These are phyloP conservation scores for Melanotaenia duboulayi DNA, from an alignment of 2,113 vertebrate species.

Conservation along the genomic window DNA sequence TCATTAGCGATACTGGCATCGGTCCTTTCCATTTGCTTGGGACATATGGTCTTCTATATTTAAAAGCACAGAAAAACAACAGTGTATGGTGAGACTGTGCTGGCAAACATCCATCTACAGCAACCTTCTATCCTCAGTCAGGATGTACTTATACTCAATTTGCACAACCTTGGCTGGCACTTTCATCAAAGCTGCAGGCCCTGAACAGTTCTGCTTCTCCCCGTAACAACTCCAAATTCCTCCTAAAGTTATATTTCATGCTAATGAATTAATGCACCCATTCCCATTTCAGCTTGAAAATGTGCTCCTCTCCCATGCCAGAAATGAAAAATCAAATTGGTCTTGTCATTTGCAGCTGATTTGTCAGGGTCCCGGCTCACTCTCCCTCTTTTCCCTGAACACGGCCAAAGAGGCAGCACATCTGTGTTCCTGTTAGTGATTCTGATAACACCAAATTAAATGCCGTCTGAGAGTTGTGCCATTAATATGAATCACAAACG, in stretches of 20 bases:
- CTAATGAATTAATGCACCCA: conserved; percentile 68
- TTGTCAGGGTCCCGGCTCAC: conserved; percentile 49
- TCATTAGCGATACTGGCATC: conserved; percentile 17
- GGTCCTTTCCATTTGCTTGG: conserved; percentile 26
- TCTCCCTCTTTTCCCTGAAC: conserved; percentile 32
- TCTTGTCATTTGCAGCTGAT: conserved; percentile 65
- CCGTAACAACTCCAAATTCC: conserved; percentile 53
- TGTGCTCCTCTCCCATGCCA: conserved; percentile 39
- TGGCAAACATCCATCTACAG: conserved; percentile 25
- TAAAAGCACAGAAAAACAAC: conserved; percentile 37
- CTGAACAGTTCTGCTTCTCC: conserved; percentile 14
- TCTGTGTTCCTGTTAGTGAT: conserved; percentile 69
- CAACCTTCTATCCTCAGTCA: conserved; percentile 45
- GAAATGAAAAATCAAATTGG: conserved; percentile 63
- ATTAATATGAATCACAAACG: conserved; percentile 55
- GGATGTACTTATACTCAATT: conserved; percentile 44
- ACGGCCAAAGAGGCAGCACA: conserved; percentile 63
- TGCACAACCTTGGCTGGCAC: conserved; percentile 46
- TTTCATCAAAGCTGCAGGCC: conserved; percentile 30
- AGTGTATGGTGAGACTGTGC: conserved; percentile 20
- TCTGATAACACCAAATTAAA: conserved; percentile 66
- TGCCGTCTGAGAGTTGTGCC: conserved; percentile 39
- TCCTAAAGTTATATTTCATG: conserved; percentile 68
- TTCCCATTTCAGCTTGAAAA: conserved; percentile 58
- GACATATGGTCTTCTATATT: conserved; percentile 56